Conservation (phyloP, 2,797 vertebrate species). For the Eidolon dupreanum region DNA sequence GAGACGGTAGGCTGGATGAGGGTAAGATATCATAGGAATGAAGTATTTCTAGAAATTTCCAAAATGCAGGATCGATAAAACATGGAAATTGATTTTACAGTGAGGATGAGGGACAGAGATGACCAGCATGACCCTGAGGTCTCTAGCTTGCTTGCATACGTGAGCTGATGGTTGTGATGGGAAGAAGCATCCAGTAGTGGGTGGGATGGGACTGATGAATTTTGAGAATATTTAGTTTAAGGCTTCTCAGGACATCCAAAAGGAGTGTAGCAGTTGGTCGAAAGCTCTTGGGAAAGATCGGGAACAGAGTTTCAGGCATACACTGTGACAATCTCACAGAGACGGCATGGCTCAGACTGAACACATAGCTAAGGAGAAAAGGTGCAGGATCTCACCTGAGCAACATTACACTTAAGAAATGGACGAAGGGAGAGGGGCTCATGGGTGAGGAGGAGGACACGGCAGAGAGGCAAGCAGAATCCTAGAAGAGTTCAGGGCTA, state of each 20-base stretch:
- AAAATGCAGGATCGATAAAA: neutral
- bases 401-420: neutral
- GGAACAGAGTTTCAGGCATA: neutral
- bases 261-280: neutral
- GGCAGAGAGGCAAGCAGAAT: neutral
- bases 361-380: neutral
- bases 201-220: neutral
- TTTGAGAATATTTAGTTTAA: neutral
- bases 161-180: neutral
- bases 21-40: neutral
- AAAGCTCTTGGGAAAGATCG: neutral
- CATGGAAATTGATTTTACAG: neutral
- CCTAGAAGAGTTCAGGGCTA: neutral
- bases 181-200: neutral
- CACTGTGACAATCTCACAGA: fast-evolving
- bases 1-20: neutral
- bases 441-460: neutral
- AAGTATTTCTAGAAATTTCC: neutral
- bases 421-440: neutral
- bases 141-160: neutral
- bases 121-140: neutral
- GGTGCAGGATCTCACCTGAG: neutral
- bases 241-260: neutral
- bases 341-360: neutral
- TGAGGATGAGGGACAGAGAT: neutral